A percentile compares a stretch with the other conserved stretches of the same genome.
Conservation (phyloP, 2,113 vertebrate species). For the Platysternon megacephalum region DNA sequence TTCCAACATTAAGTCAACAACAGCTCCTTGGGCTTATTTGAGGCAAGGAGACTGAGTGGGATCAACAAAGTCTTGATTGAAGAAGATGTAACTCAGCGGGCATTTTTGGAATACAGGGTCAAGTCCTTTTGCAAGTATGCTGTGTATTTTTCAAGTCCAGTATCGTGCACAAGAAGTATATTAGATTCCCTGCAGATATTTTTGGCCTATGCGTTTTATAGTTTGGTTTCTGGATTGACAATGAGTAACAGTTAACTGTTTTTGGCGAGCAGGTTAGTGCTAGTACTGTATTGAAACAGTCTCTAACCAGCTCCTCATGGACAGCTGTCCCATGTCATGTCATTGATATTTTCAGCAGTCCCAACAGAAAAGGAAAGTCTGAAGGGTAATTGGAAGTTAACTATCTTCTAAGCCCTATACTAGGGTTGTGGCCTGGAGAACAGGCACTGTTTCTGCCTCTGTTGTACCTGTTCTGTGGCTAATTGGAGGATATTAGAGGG, state of each 20-base stretch:
- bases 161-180: background rate
- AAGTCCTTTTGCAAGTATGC: rapidly evolving
- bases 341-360: background rate
- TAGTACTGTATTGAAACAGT: background rate
- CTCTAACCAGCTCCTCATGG: background rate
- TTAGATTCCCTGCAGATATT: background rate
- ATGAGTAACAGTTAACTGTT: background rate
- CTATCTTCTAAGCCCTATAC: background rate
- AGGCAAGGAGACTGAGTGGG: background rate
- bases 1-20: background rate
- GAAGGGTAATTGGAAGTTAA: background rate
- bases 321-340: background rate
- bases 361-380: background rate
- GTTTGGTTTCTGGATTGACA: background rate
- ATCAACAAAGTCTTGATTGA: background rate
- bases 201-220: background rate
- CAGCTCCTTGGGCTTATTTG: background rate
- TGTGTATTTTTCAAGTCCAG: background rate
- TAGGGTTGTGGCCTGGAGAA: background rate
- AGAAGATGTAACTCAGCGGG: background rate
- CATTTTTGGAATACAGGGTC: background rate
- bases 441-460: background rate
- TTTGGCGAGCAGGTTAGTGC: background rate
- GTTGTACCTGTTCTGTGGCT: background rate
- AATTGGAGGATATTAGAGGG: background rate